These are phyloP conservation scores for Amniataba percoides DNA, from an alignment of 2,797 vertebrate genomes.

Conservation along the genomic window DNA sequence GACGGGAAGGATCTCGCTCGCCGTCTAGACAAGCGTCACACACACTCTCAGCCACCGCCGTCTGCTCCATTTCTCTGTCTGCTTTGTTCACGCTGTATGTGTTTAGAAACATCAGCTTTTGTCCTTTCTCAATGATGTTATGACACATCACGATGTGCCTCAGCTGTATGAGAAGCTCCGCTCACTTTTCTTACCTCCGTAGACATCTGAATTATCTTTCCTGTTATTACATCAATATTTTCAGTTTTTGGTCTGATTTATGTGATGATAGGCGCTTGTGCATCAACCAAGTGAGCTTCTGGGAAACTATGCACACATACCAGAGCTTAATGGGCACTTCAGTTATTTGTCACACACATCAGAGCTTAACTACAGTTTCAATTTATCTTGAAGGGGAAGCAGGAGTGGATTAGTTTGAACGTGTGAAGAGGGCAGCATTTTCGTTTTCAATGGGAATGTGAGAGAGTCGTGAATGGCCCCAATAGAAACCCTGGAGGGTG, in stretches of 20 bases:
- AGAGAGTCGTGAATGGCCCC: slow-evolving; percentile 29
- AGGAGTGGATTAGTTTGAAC: slow-evolving; percentile 22
- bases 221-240: not conserved
- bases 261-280: slow-evolving; percentile 5
- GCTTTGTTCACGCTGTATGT: slow-evolving; percentile 50
- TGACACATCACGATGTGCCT: slow-evolving; percentile 1
- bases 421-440: slow-evolving; percentile 22
- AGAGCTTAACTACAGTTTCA: slow-evolving; percentile 16
- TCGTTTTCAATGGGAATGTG: slow-evolving; percentile 23
- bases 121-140: not conserved
- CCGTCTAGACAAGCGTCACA: slow-evolving; percentile 78
- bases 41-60: slow-evolving; percentile 49
- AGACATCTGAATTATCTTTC: not conserved
- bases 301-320: not conserved
- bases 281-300: not conserved
- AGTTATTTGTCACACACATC: not conserved
- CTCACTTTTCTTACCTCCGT: not conserved
- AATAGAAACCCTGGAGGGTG: slow-evolving; percentile 1
- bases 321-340: not conserved
- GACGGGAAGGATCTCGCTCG: slow-evolving; percentile 79
- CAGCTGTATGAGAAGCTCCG: not conserved
- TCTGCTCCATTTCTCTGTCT: slow-evolving; percentile 53
- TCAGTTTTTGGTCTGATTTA: not conserved
- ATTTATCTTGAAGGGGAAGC: slow-evolving; percentile 25
- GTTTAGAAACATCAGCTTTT: slow-evolving; percentile 11